Percentiles rank a stretch among this genome's conserved stretches.
phyloP scores from a whole-genome alignment of 2,888 invertebrate genomes.

The Leucozona laternaria region DNA sequence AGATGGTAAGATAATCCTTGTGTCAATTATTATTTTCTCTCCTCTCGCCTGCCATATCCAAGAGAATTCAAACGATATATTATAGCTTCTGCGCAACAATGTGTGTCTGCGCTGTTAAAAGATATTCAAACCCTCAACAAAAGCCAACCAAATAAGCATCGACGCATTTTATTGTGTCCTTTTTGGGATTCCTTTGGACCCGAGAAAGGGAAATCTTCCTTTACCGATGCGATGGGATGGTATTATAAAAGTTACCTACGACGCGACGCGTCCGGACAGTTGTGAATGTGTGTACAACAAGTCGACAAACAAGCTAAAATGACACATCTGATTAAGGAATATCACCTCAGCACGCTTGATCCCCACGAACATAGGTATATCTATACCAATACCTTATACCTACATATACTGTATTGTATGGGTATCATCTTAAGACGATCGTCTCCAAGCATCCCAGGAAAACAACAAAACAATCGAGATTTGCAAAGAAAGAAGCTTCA shows the following conservation, averaged over 20 bases:
- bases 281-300: conserved; percentile 71
- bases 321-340: conserved; percentile 83
- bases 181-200: conserved; percentile 37
- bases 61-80: conserved; percentile 9
- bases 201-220: conserved; percentile 36
- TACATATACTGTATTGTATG: background rate
- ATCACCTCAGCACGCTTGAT: conserved; percentile 79
- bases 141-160: conserved; percentile 42
- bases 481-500: conserved; percentile 54
- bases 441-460: background rate
- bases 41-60: conserved; percentile 13
- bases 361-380: conserved; percentile 19
- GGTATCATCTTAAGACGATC: background rate
- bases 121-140: background rate
- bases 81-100: conserved; percentile 10
- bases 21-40: conserved; percentile 74
- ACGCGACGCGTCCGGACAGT: conserved; percentile 40
- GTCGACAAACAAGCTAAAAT: conserved; percentile 77
- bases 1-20: conserved; percentile 70
- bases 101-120: background rate
- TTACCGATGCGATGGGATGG: background rate
- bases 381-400: background rate
- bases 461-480: conserved; percentile 64
- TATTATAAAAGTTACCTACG: conserved; percentile 1
- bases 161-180: conserved; percentile 51